These are phyloP conservation scores for Ctenosaura bakeri DNA, from an alignment of 2,797 vertebrate genomes.

Conservation along the genomic window DNA sequence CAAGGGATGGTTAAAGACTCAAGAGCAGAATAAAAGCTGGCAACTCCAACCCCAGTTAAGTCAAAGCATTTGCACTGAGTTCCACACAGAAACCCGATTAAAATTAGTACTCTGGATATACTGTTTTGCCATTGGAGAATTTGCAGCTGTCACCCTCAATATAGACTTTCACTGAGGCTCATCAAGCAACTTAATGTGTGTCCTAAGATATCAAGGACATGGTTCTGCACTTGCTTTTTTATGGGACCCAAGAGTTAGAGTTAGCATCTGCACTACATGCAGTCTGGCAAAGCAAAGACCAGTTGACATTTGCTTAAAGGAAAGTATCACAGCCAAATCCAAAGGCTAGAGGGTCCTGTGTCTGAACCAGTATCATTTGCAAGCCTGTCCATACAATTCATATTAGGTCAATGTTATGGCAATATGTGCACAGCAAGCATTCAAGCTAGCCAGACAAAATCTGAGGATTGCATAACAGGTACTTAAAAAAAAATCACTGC, in stretches of 20 bases:
- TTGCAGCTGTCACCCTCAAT: neutral
- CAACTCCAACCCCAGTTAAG: neutral
- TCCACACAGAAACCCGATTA: neutral
- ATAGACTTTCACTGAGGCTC: neutral
- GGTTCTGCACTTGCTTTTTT: constrained; percentile 5
- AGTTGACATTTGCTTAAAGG: neutral
- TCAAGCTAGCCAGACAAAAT: constrained; percentile 14
- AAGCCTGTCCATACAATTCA: neutral
- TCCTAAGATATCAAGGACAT: neutral
- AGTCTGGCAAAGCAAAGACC: neutral
- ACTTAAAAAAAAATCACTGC: neutral
- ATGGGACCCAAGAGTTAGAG: neutral
- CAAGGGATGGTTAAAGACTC: neutral
- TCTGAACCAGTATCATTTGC: neutral
- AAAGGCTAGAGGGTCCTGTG: neutral
- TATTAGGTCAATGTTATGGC: constrained; percentile 33
- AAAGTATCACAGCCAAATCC: neutral
- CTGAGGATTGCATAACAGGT: neutral
- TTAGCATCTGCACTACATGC: neutral
- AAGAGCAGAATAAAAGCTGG: neutral
- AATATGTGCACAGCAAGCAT: constrained; percentile 14
- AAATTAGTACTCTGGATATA: neutral
- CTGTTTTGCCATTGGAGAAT: neutral
- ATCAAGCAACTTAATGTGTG: neutral
- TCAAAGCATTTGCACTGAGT: neutral